These are phyloP conservation scores for Macquaria ambigua DNA, from an alignment of 2,113 vertebrate genomes.

Conservation along the genomic window DNA sequence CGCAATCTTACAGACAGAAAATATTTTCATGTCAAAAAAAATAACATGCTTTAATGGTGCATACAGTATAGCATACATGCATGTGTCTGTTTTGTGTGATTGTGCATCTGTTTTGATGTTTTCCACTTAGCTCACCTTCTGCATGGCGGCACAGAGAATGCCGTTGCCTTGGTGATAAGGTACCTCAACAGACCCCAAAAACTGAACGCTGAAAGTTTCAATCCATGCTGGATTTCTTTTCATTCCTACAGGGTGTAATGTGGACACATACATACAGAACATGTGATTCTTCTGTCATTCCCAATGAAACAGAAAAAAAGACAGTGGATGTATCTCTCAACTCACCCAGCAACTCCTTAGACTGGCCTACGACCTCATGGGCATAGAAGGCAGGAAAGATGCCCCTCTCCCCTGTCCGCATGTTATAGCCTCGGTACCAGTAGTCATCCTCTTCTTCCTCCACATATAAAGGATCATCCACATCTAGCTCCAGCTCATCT, in stretches of 20 bases:
- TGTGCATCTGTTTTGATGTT: not conserved
- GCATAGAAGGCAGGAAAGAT: slow-evolving; percentile 98
- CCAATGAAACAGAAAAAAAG: not conserved
- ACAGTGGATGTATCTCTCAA: not conserved
- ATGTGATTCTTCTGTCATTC: not conserved
- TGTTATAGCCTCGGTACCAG: slow-evolving; percentile 98
- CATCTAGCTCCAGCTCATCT: slow-evolving; percentile 95
- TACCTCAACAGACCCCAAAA: slow-evolving; percentile 97
- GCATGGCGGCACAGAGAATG: slow-evolving; percentile 97
- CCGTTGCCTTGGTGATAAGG: slow-evolving; percentile 97
- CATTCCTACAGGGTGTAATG: slow-evolving; percentile 80
- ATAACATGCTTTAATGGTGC: not conserved
- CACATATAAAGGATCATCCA: slow-evolving; percentile 94
- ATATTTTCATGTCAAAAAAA: not conserved
- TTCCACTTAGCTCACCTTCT: slow-evolving; percentile 88
- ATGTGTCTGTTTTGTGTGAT: not conserved
- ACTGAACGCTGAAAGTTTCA: slow-evolving; percentile 93
- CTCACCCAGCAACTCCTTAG: slow-evolving; percentile 90
- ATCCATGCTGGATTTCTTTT: slow-evolving; percentile 94
- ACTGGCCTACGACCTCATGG: slow-evolving; percentile 90
- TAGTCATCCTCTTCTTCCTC: slow-evolving; percentile 97
- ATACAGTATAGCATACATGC: not conserved
- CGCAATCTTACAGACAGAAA: slow-evolving; percentile 86
- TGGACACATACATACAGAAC: slow-evolving; percentile 1
- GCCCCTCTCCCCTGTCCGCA: slow-evolving; percentile 94